Evolutionary conservation across 2,888 invertebrate species (phyloP).

Genomic region (Ferrisia virgata): DNA sequence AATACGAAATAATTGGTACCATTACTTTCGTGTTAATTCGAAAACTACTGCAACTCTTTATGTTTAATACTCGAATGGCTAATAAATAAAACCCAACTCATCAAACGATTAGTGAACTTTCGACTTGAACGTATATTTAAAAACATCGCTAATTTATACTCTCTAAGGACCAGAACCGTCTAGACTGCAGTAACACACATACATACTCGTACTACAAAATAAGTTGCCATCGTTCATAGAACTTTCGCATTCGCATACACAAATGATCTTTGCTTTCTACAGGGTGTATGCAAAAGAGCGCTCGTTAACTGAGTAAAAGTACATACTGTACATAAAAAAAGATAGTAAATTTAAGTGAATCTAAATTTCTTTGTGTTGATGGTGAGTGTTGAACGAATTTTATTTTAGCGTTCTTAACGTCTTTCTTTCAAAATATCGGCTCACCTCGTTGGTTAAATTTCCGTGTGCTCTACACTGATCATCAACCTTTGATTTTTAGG

Average conservation of each 20-base stretch:
- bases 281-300: not conserved
- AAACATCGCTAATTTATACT: not conserved
- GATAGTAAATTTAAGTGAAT: no score
- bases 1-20: not conserved
- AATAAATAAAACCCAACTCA: not conserved
- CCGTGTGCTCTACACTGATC: no score
- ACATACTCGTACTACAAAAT: not conserved
- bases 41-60: not conserved
- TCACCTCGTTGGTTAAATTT: no score
- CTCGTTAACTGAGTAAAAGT: no score
- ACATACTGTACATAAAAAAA: no score
- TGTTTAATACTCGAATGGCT: not conserved
- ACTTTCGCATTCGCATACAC: not conserved
- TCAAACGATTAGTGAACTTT: not conserved
- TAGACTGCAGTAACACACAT: no score
- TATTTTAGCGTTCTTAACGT: no score
- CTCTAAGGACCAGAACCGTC: not conserved
- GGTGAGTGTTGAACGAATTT: no score
- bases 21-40: not conserved
- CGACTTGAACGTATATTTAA: not conserved
- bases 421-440: no score
- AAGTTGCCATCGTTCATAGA: not conserved
- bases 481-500: no score
- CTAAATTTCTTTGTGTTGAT: no score
- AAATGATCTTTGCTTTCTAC: not conserved